These are phyloP conservation scores for Melanotaenia duboulayi DNA, from an alignment of 2,113 vertebrate species.

Conservation along the genomic window DNA sequence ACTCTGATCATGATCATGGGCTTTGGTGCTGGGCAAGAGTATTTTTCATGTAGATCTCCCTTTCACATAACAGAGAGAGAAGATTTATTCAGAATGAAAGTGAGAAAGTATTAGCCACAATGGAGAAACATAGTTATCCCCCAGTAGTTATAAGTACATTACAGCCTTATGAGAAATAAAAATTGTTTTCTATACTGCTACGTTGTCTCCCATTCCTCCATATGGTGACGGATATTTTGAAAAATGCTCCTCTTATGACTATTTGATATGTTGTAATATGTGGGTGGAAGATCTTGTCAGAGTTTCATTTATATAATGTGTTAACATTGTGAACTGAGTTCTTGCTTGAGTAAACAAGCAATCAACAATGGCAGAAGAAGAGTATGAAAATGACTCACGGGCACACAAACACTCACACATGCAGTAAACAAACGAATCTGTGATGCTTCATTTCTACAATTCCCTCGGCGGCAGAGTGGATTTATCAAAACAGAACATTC, in stretches of 20 bases:
- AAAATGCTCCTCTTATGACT: slow-evolving; percentile 53
- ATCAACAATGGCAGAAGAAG: slow-evolving; percentile 57
- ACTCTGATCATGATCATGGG: slow-evolving; percentile 42
- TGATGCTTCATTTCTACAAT: slow-evolving; percentile 75
- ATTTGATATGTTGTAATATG: slow-evolving; percentile 63
- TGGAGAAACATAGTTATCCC: slow-evolving; percentile 69
- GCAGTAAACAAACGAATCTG: slow-evolving; percentile 57
- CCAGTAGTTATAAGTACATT: slow-evolving; percentile 78
- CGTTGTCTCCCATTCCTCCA: slow-evolving; percentile 67
- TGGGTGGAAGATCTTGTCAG: slow-evolving; percentile 57
- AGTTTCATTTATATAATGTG: slow-evolving; percentile 64
- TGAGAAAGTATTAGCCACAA: slow-evolving; percentile 68
- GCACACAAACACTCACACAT: slow-evolving; percentile 40
- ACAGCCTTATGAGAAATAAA: slow-evolving; percentile 82
- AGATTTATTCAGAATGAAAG: slow-evolving; percentile 60
- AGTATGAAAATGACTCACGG: slow-evolving; percentile 67
- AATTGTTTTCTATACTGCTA: slow-evolving; percentile 81
- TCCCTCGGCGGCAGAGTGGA: slow-evolving; percentile 65
- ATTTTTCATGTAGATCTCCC: slow-evolving; percentile 64
- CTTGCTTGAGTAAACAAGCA: slow-evolving; percentile 72
- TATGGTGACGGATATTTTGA: slow-evolving; percentile 45
- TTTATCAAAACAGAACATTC: slow-evolving; percentile 74
- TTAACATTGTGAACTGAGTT: slow-evolving; percentile 62
- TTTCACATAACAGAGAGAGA: slow-evolving; percentile 49
- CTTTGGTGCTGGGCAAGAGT: slow-evolving; percentile 40